These are phyloP conservation scores for Harmothoe impar DNA, from an alignment of 2,888 invertebrate species.

Conservation along the genomic window DNA sequence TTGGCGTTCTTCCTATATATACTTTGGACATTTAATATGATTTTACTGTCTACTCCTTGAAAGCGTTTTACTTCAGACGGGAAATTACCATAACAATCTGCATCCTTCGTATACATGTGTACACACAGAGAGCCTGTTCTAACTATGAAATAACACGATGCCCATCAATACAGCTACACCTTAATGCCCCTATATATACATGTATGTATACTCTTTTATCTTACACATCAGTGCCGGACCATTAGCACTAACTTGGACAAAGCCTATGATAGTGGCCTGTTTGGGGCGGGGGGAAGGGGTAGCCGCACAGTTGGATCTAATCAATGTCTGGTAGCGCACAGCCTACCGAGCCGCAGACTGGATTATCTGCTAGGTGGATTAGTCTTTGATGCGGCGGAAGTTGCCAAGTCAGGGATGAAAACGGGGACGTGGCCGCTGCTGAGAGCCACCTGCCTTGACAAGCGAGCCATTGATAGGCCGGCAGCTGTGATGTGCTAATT, in stretches of 20 bases:
- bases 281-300: neutral
- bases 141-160: too few species aligned
- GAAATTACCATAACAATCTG: too few species aligned
- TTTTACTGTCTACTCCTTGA: too few species aligned
- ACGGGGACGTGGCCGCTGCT: neutral
- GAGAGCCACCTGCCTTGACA: conserved; percentile 9
- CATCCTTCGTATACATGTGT: too few species aligned
- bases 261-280: neutral
- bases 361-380: conserved; percentile 35
- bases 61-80: too few species aligned
- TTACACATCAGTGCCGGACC: neutral
- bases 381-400: conserved; percentile 30
- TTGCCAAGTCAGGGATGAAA: conserved; percentile 39
- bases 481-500: conserved; percentile 39
- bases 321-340: neutral
- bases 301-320: neutral
- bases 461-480: neutral
- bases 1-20: too few species aligned
- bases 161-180: too few species aligned
- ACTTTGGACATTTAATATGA: too few species aligned
- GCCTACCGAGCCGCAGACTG: neutral
- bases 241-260: neutral
- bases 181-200: too few species aligned
- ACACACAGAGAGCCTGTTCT: too few species aligned
- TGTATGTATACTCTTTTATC: too few species aligned